Evolutionary conservation across 2,113 vertebrate species (phyloP), one percentile per base, ranked within the genome.

Genomic region (Nestor notabilis): DNA sequence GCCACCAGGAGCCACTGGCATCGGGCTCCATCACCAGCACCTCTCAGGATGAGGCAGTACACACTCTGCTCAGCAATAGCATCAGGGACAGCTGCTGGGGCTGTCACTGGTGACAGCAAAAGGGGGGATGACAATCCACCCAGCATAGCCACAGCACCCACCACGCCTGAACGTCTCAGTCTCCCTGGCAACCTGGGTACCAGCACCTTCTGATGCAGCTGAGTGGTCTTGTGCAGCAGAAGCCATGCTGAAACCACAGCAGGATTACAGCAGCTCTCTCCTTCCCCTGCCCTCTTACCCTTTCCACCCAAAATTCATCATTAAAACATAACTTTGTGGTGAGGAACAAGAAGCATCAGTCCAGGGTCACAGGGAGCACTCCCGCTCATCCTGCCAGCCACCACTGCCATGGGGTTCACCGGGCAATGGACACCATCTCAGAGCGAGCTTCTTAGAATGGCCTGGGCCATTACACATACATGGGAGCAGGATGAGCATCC

Each of bases 181-280:
- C 98, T 96, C 98, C 97, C 65, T 24, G 61, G 98, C 95, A 98
- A 98, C 96, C 15, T 20, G 55, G 95, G 96, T 79, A 97, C 95
- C 92, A 72, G 94, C 47, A 19, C 95, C 92, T 90, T 58, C 93
- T 58, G 58, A 7, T 13, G 56, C 87, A 91, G 91, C 81, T 4
- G 7, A 85, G 83, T 21, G 8, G 53, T 29, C 83, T 76, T 35
- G 49, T 86, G 90, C 78, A 92, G 77, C 83, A 91, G 56, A 76
- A 88, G 74, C 88, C 2, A 4, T 3, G 17, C 64, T 79, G 86
- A 91, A 94, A 50, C 71, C 10, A 7, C 15, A 88, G 93, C 4
- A 75, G 91, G 35, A 84, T 77, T 31, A 74, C 6, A 4, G 69
- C 86, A 95, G 82, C 50, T 44, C 44, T 46, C 55, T 87, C 58